Base-by-base conservation (phyloP, 2,888 invertebrate genomes). In the Leptinotarsa juncta region DNA sequence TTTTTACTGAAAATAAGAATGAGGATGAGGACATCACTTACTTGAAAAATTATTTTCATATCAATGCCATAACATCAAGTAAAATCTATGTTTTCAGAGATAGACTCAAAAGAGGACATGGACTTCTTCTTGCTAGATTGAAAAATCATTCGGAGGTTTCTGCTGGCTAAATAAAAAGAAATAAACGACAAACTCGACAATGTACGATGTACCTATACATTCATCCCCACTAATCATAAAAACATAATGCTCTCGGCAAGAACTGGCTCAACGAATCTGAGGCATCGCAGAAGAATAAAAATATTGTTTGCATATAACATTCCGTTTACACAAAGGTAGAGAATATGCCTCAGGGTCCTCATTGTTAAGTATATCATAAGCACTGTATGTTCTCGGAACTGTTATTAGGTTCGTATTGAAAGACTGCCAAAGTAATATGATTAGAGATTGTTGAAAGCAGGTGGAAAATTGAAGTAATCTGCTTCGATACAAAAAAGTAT, bases 221-320 rank as follows among this genome's bases (percentile, higher is more conserved):
- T 10, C 42, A 10, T 42, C 42, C 10, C 10, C 16, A 51, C 51
- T 1, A 51, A 14, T 16, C 51, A 16, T 15, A 51, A 51, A 51
- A 51, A 51, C 20, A 20, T 23, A 14, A 20, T 57, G 57, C 20
- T 20, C 23, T 23, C 23, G 57, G 20, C 14, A 4, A 57, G 23
- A 26, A 57, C 23, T 26, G 23, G 26, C 23, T 23, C 23, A 57
- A 16, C 20, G 14, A 20, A n/a, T 23, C 57, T 57, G 23, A 23
- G 23, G 23, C 57, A 57, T 57, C 57, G 23, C 23, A 57, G 15
- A 12, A 12, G 14, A 12, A 23, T 15, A 57, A 57, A 57, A 57
- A 51, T 51, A 51, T 57, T 57, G 23, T 57, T 57, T 57, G 57
- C 57, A 57, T 23, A 57, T 20, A 57, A 57, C 57, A 53, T 53